Conservation (phyloP, 2,797 vertebrate genomes). For the Tympanoctomys barrerae region DNA sequence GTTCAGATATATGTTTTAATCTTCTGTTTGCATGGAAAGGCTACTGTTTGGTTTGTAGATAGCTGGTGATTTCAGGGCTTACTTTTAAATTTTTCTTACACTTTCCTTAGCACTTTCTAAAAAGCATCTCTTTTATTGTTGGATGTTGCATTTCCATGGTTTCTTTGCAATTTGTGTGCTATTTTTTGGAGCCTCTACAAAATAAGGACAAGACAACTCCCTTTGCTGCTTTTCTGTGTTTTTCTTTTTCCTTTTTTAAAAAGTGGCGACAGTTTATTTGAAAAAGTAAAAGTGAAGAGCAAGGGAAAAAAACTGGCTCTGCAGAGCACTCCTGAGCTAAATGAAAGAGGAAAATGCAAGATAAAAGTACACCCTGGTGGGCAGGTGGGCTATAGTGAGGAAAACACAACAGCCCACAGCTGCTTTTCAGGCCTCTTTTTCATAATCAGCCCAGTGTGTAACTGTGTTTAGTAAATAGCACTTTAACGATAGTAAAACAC, state of each 20-base stretch:
- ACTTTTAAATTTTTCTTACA: conserved; percentile 16
- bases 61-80: conserved; percentile 31
- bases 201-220: neutral
- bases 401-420: neutral
- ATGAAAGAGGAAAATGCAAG: neutral
- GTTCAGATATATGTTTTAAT: conserved; percentile 11
- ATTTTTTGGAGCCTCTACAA: neutral
- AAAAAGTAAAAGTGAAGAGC: neutral
- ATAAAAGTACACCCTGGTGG: neutral
- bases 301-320: neutral
- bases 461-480: neutral
- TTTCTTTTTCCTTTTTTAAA: neutral
- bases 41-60: conserved; percentile 47
- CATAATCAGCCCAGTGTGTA: neutral
- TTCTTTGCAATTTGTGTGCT: conserved; percentile 39
- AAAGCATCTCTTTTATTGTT: conserved; percentile 31
- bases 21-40: neutral
- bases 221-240: neutral
- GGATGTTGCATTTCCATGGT: neutral
- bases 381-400: neutral
- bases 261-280: neutral
- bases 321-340: neutral
- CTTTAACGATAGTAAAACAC: neutral
- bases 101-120: neutral
- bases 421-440: neutral